Evolutionary conservation across 2,888 invertebrate genomes (phyloP).

Genomic region (Creontiades dilutus): DNA sequence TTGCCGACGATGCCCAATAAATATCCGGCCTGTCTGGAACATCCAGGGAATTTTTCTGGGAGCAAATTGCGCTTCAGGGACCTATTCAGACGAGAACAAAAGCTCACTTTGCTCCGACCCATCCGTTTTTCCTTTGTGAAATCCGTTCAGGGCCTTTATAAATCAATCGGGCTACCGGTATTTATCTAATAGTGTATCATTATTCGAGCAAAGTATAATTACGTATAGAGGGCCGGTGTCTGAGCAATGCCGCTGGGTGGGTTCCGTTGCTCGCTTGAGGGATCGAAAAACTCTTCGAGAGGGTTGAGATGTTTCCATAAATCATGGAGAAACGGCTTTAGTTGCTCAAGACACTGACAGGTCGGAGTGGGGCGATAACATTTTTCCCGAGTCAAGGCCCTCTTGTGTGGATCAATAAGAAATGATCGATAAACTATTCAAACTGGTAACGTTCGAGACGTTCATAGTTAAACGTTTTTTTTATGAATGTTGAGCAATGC

Average conservation of each 20-base stretch:
- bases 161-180: constrained; percentile 66
- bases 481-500: constrained; percentile 12
- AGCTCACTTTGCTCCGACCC: constrained; percentile 23
- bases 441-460: background rate
- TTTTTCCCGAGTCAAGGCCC: constrained; percentile 34
- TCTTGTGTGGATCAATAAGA: constrained; percentile 4
- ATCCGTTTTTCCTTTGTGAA: constrained; percentile 25
- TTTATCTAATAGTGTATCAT: constrained; percentile 63
- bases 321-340: background rate
- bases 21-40: constrained; percentile 48
- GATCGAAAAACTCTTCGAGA: constrained; percentile 1
- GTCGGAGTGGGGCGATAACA: background rate
- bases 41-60: constrained; percentile 49
- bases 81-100: constrained; percentile 38
- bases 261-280: background rate
- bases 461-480: background rate
- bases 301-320: constrained; percentile 23
- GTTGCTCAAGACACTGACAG: constrained; percentile 25
- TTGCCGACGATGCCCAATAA: constrained; percentile 43
- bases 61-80: constrained; percentile 37
- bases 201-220: constrained; percentile 53
- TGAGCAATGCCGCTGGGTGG: constrained; percentile 17
- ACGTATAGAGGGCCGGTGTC: constrained; percentile 21
- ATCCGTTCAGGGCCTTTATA: constrained; percentile 46
- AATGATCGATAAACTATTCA: background rate